Evolutionary conservation across 2,797 vertebrate species (phyloP), one percentile per base, ranked within the genome.

Genomic region (Falco peregrinus): DNA sequence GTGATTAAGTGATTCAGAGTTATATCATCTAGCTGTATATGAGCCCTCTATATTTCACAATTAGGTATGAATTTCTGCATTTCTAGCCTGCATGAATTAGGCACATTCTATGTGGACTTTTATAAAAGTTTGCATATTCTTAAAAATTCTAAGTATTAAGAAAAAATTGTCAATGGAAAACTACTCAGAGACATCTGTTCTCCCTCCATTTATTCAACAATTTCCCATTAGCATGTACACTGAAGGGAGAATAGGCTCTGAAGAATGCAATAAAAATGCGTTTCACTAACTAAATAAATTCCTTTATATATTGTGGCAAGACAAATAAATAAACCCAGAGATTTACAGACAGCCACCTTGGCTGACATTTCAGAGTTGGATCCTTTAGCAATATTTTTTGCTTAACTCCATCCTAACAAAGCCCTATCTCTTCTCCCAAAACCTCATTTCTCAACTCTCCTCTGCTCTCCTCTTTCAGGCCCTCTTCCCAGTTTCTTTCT

Each of bases 271-370:
- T 84, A 96, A 97, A 97, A 96, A 93, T 84, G 71, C 26, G 28
- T 81, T 94, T 97, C 85, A 75, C 95, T 93, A 93, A 95, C 95
- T 86, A 93, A 94, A 93, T 95, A 96, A 97, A 97, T 95, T 95
- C 95, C 89, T 92, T 97, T 93, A 96, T 88, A 95, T 95, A 96
- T 96, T 96, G 89, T 96, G 96, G 94, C 93, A 97, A 95, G 93
- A 95, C 95, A 97, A 97, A 96, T 95, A 97, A 97, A 96, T 95
- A 95, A 95, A 92, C 80, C 64, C 87, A 71, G 85, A 90, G 91
- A 95, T 95, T 94, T 97, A 97, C 95, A 96, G 93, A 96, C 92
- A 94, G 96, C 68, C 87, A 97, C 94, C 93, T 95, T 97, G 96
- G 94, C 95, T 97, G 96, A 95, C 95, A 97, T 96, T 97, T 96